Conservation (phyloP, 2,797 vertebrate genomes). For the Pipistrellus pygmaeus region DNA sequence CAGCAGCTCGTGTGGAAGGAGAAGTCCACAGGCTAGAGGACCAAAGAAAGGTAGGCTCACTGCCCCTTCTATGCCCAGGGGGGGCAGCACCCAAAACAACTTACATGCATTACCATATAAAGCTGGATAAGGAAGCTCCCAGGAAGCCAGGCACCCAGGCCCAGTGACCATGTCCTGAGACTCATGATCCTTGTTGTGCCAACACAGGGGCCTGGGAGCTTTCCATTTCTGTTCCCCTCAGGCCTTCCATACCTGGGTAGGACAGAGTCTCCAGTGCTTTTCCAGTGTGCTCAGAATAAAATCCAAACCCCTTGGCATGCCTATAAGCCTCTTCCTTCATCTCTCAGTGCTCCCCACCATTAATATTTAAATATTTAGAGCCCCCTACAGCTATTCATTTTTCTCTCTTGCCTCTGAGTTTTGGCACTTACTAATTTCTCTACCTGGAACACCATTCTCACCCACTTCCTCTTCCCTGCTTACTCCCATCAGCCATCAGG, state of each 20-base stretch:
- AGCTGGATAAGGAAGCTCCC: neutral
- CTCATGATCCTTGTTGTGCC: neutral
- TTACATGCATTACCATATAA: neutral
- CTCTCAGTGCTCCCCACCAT: neutral
- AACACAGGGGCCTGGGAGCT: neutral
- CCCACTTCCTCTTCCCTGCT: neutral
- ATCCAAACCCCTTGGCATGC: neutral
- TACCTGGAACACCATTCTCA: neutral
- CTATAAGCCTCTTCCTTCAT: neutral
- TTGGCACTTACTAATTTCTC: neutral
- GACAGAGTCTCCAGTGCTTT: neutral
- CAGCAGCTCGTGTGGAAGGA: neutral
- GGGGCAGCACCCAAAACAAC: neutral
- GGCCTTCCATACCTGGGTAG: neutral
- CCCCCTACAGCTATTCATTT: neutral
- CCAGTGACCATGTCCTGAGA: neutral
- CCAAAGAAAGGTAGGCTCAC: neutral
- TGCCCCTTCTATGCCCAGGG: neutral
- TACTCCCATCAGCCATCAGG: neutral
- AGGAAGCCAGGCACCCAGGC: neutral
- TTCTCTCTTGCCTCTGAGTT: neutral
- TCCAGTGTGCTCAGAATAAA: neutral
- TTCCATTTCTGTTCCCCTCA: neutral
- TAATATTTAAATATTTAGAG: neutral
- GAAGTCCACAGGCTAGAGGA: neutral